Evolutionary conservation across 2,113 vertebrate species (phyloP), one percentile per base, ranked within the genome.

Genomic region (Ageneiosus marmoratus): DNA sequence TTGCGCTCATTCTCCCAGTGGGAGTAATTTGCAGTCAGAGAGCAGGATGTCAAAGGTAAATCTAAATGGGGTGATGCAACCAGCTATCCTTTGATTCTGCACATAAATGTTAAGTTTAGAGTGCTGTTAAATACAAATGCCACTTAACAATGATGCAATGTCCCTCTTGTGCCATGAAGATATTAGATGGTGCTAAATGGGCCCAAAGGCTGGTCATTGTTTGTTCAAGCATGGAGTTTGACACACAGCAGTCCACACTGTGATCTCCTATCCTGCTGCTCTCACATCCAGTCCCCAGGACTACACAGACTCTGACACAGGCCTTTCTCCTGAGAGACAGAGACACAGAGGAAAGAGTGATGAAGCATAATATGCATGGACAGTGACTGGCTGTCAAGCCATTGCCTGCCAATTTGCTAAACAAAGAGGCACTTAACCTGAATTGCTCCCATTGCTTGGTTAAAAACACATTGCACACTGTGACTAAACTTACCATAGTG

Each of bases 401-500:
- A 62, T 80, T 60, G 67, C 44, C 16, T 63, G 70, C 50, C 32
- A 46, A 53, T 87, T 84, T 77, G 60, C 81, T 83, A 88, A 51
- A 85, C 83, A 89, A 56, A 53, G 83, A 86, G 86, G 84, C 90
- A 91, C 89, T 89, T 91, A 88, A 90, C 87, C 89, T 86, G 83
- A 72, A 65, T 79, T 65, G 46, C n/a, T 32, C 41, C 32, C 6
- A 46, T 53, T 1, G 62, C 65, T 55, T 37, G 16, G 4, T 80
- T 69, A 69, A 48, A 69, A 55, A n/a, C 78, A 67, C 50, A 34
- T 48, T 62, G 56, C 18, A 3, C n/a, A 60, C 32, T 32, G 10
- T 79, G 60, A 13, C 10, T 2, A 50, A 46, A 46, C 7, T n/a
- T 41, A 41, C 37, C 37, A 41, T 41, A 41, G 37, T 41, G 37